These are phyloP conservation scores for Zaprionus camerounensis DNA, from an alignment of 1,140 invertebrate genomes.

Conservation along the genomic window DNA sequence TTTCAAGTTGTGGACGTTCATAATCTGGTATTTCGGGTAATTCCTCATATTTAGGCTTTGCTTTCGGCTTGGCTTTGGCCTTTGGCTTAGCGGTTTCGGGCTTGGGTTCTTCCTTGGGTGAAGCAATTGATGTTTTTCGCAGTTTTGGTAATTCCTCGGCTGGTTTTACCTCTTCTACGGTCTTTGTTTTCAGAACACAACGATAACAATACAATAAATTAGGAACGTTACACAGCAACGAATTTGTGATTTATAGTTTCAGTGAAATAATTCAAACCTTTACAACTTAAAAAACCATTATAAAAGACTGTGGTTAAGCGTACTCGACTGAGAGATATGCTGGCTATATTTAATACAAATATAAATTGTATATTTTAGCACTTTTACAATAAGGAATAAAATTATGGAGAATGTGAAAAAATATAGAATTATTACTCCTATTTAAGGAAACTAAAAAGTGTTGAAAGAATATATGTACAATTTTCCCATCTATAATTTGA, in stretches of 20 bases:
- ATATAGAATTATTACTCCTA: no score
- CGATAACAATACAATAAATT: slow-evolving; percentile 11
- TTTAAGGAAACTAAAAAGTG: no score
- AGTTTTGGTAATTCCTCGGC: slow-evolving; percentile 80
- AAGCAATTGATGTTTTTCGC: slow-evolving; percentile 70
- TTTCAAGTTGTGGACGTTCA: slow-evolving; percentile 86
- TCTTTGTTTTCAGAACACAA: slow-evolving; percentile 30
- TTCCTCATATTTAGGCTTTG: slow-evolving; percentile 87
- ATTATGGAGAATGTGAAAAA: no score
- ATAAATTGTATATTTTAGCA: no score
- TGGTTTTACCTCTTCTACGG: slow-evolving; percentile 59
- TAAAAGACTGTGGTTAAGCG: no score
- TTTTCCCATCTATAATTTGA: no score
- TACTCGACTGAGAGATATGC: no score
- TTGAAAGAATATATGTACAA: no score
- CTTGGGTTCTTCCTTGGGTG: slow-evolving; percentile 71
- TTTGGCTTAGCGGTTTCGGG: slow-evolving; percentile 82
- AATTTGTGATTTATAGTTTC: neutral
- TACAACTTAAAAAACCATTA: no score
- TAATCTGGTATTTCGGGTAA: slow-evolving; percentile 91
- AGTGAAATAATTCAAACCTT: neutral
- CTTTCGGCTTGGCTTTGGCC: slow-evolving; percentile 85
- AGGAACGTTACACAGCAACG: neutral
- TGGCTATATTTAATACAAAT: no score
- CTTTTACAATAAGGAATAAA: no score